Conservation (phyloP, 2,113 vertebrate species). For the Globicephala melas region DNA sequence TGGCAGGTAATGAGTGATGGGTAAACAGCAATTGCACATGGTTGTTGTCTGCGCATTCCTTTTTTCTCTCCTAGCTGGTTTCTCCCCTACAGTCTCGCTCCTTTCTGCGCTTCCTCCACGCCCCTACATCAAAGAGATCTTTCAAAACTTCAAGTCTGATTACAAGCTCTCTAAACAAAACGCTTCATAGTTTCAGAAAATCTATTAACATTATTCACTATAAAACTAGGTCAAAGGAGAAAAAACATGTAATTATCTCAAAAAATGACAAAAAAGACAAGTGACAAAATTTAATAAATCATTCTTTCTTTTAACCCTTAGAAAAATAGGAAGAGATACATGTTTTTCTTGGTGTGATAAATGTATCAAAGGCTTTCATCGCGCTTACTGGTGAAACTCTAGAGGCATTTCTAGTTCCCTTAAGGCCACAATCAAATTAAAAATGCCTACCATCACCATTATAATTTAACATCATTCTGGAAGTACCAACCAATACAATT, state of each 20-base stretch:
- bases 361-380: background rate
- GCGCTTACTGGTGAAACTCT: background rate
- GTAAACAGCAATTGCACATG: background rate
- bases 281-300: background rate
- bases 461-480: background rate
- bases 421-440: constrained; percentile 33
- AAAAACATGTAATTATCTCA: constrained; percentile 38
- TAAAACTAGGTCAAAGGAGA: constrained; percentile 57
- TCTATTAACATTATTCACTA: constrained; percentile 25
- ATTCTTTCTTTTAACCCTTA: constrained; percentile 8
- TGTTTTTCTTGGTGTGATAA: background rate
- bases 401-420: constrained; percentile 1
- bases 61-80: background rate
- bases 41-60: background rate
- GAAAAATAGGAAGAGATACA: background rate
- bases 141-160: background rate
- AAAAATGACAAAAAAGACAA: constrained; percentile 36
- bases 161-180: constrained; percentile 5
- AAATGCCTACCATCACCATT: background rate
- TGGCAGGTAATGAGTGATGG: background rate
- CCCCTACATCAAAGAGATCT: background rate
- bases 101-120: background rate
- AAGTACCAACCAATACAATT: background rate
- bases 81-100: background rate
- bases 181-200: constrained; percentile 43